Evolutionary conservation across 2,113 vertebrate genomes (phyloP), one percentile per base, ranked within the genome.

Genomic region (Scopus umbretta): DNA sequence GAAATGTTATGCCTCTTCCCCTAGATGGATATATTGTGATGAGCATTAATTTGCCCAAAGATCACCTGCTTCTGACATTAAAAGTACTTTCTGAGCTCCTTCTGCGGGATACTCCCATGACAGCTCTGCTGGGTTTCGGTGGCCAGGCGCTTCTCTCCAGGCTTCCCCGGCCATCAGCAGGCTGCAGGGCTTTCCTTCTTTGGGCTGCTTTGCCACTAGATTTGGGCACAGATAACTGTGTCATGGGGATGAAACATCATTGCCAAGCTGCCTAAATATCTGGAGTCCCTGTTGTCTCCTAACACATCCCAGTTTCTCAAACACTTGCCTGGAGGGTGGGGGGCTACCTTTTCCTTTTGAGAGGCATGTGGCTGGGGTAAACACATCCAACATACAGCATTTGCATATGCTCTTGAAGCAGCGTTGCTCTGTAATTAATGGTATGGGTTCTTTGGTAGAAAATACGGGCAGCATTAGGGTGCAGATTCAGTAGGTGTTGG

Each of bases 121-220:
- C 26, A 78, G 9, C 7, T 50, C 52, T 79, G 13, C 38, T 47
- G 13, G 6, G 36, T 56, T 42, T 56, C 2, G 10, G 27, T 40
- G 66, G 10, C 10, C 0, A 0, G 36, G 25, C 2, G 2, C 53
- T 45, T 16, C 21, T 80, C 32, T 71, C 50, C 63, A 66, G 67
- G 20, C 18, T 84, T 61, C 36, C 38, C 27, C 0, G 9, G 43
- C 55, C 50, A 62, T 22, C 50, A 80, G 25, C 17, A 73, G 25
- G 22, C 53, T 76, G 32, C 13, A 53, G 34, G 23, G 50, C 34
- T 86, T 87, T 74, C n/a, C 47, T 59, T 43, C 25, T 45, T 52
- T 1, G 3, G 27, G 45, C 23, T 75, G 49, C 67, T 92, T 32
- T 72, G 32, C 43, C n/a, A 18, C 29, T 42, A 47, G 32, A 7